Evolutionary conservation across 2,113 vertebrate species (phyloP), one percentile per base, ranked within the genome.

Genomic region (Chitala chitala): DNA sequence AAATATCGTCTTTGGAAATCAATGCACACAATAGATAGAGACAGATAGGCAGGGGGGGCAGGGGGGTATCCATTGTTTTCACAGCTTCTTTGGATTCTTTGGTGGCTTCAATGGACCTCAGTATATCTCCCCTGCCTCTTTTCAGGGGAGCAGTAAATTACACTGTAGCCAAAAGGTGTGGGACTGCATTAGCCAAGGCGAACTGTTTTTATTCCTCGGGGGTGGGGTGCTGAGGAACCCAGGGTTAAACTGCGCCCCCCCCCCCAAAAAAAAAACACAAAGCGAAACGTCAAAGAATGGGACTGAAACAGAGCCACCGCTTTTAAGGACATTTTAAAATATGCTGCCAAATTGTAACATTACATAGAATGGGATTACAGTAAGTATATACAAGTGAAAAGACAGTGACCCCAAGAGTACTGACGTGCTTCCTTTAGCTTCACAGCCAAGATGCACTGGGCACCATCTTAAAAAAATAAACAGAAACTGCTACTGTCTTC

Each of bases 31-130:
- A 81, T 84, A 75, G 48, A 66, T 78, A 73, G 64, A 69, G 63
- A 55, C 9, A 70, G 24, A 31, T 63, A 74, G 13, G 56, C 51
- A 73, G 70, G 70, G 54, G 24, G 22, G 53, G 48, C 54, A 77
- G 46, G 83, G 79, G 82, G 80, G 81, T 81, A 83, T 82, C 84
- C 82, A 80, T 90, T 87, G 88, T 88, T 84, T 65, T 53, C 40
- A 66, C 38, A 74, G 75, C 68, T 24, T 24, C 74, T 76, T 66
- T 71, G 76, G 55, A 64, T 69, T 80, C 68, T 51, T 77, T 44
- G 42, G 77, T 50, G 13, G 64, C 72, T 64, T 78, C 77, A 83
- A 86, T 71, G 75, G 63, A 42, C 71, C 75, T 51, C 65, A 55
- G 75, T 79, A 76, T 75, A 83, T 74, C 84, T 80, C 82, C 29